Evolutionary conservation across 2,113 vertebrate species (phyloP), one percentile per base, ranked within the genome.

Genomic region (Erythrocercus mccallii): DNA sequence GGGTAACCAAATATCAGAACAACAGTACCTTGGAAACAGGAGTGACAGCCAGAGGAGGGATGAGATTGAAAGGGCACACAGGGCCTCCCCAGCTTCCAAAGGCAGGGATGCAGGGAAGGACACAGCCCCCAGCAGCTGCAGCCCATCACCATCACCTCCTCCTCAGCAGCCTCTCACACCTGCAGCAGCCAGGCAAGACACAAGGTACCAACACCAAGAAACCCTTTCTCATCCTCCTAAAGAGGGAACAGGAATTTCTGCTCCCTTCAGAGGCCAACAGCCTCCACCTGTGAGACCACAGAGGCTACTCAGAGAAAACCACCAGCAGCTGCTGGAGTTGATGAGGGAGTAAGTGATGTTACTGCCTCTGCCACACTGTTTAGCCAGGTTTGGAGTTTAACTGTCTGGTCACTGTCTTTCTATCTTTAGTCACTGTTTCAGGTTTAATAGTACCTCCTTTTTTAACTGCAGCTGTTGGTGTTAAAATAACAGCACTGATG

Each of bases 81-180:
- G 6, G 4, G 2, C 31, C 51, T 66, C 51, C 15, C 9, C 33
- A 54, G 15, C 13, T 56, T 33, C 73, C n/a, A 38, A 30, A 28
- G 5, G 0, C 22, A 74, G 48, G 9, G 6, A 35, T n/a, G 6
- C 2, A 2, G 37, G 33, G 16, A 45, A 14, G 28, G 45, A 11
- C 6, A 1, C 21, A 73, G 53, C 28, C n/a, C 23, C 12, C n/a
- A 18, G 47, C 44, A 86, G 25, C 30, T 30, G 24, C 4, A 76
- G 3, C 42, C 25, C n/a, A 7, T 9, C 8, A 0, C 3, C 11
- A 3, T 15, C 4, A 35, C n/a, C 10, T 38, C 37, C 9, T 61
- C 45, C 47, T 61, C 66, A 11, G 1, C 85, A 83, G 18, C 42
- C 4, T 0, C 73, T 88, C 42, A 20, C 3, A 1, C 12, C 66